Conservation (phyloP, 2,113 vertebrate genomes). For the Amblyopsis rosae region DNA sequence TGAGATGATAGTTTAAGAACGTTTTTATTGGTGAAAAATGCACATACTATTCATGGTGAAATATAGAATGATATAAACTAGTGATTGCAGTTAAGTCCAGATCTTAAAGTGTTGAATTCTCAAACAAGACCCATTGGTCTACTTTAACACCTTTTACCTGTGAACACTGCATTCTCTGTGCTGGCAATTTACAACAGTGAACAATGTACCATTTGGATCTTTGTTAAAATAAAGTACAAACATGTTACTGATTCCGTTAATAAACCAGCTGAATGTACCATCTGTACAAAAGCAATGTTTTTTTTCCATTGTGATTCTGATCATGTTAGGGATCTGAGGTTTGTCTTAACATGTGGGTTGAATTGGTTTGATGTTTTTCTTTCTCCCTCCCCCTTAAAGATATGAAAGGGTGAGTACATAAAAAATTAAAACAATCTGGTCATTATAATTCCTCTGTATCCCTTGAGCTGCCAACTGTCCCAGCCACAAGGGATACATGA, state of each 20-base stretch:
- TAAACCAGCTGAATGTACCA: no score
- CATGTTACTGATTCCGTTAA: no score
- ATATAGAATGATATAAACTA: constrained; percentile 20
- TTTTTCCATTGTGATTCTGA: background rate
- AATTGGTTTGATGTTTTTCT: constrained; percentile 13
- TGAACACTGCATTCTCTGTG: background rate
- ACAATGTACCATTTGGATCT: constrained; percentile 17
- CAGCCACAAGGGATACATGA: constrained; percentile 16
- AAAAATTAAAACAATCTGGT: constrained; percentile 28
- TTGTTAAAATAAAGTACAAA: constrained; percentile 26
- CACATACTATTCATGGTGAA: constrained; percentile 21
- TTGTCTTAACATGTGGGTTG: constrained; percentile 26
- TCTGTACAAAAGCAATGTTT: no score
- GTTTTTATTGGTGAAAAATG: constrained; percentile 17
- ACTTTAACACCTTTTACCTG: constrained; percentile 9
- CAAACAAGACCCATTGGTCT: background rate
- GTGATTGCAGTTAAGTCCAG: constrained; percentile 18
- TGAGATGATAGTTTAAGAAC: constrained; percentile 13
- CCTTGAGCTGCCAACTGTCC: constrained; percentile 1
- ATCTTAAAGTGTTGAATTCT: constrained; percentile 9
- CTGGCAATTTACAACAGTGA: constrained; percentile 13
- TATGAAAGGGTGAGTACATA: constrained; percentile 35
- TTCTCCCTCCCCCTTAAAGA: constrained; percentile 15
- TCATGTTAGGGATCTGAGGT: background rate
- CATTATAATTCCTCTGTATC: constrained; percentile 43